Evolutionary conservation across 2,113 vertebrate genomes (phyloP).

Genomic region (Anarrhichthys ocellatus): DNA sequence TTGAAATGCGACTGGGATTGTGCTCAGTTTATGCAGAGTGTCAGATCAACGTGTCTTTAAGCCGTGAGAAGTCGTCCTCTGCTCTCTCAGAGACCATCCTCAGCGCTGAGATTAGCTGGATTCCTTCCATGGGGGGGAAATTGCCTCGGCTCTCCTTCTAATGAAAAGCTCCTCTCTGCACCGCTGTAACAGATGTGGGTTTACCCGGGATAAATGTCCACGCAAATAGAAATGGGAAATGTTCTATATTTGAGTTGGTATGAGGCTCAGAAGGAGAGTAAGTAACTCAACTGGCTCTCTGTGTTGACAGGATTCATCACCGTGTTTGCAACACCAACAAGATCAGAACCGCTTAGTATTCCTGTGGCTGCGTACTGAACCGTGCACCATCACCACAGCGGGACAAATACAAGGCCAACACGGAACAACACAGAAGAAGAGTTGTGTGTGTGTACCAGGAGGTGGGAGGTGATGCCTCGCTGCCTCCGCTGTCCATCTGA

Average conservation of each 20-base stretch:
- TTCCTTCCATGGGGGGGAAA: conserved; percentile 32
- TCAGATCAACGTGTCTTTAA: conserved; percentile 43
- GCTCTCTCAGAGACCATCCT: conserved; percentile 23
- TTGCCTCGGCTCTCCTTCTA: conserved; percentile 20
- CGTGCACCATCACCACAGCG: not conserved
- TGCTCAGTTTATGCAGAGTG: conserved; percentile 15
- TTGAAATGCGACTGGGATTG: conserved; percentile 43
- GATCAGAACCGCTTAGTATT: conserved; percentile 27
- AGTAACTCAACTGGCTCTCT: not conserved
- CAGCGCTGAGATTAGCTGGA: conserved; percentile 48
- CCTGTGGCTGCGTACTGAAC: conserved; percentile 7
- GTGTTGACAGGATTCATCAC: not conserved
- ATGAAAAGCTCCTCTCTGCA: conserved; percentile 47
- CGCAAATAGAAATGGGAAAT: not conserved
- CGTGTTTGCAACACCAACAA: conserved; percentile 6
- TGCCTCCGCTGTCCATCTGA: conserved; percentile 17
- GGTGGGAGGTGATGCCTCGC: conserved; percentile 20
- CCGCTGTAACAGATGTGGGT: conserved; percentile 13
- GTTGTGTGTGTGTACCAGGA: not conserved
- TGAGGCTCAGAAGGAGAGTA: not conserved
- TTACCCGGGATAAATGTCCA: conserved; percentile 24
- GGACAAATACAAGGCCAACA: conserved; percentile 20
- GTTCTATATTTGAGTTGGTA: not conserved
- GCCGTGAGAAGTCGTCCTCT: conserved; percentile 7
- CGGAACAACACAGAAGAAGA: conserved; percentile 26